Conservation (phyloP, 2,113 vertebrate genomes). For the Dasyprocta punctata region DNA sequence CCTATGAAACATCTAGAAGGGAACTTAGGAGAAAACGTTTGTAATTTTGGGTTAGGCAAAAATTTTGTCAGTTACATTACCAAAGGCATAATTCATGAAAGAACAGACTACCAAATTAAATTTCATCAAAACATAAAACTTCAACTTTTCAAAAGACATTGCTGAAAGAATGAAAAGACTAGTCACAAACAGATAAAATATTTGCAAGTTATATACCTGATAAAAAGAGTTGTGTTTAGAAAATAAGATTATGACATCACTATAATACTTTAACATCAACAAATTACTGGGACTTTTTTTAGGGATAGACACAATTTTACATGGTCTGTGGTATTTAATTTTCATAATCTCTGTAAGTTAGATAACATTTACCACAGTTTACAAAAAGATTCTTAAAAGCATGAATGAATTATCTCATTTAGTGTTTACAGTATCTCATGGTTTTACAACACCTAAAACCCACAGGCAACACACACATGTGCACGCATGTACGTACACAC, state of each 20-base stretch:
- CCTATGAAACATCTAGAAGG: neutral
- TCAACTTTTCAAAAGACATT: neutral
- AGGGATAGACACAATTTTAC: neutral
- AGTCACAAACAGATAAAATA: neutral
- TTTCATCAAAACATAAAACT: slow-evolving; percentile 10
- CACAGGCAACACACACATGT: neutral
- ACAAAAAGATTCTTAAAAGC: neutral
- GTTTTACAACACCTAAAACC: neutral
- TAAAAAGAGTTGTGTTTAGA: neutral
- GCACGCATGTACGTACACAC: neutral
- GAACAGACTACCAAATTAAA: neutral
- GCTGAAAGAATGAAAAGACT: slow-evolving; percentile 32
- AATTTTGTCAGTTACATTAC: neutral
- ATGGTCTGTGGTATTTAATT: neutral
- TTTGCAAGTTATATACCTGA: neutral
- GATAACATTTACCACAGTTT: neutral
- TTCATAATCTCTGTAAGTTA: neutral
- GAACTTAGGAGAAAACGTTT: neutral
- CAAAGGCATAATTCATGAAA: neutral
- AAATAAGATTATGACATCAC: neutral
- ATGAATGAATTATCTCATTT: neutral
- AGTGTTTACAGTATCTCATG: neutral
- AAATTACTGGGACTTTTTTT: neutral
- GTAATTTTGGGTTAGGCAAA: neutral
- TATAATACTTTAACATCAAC: neutral